Conservation (phyloP, 1,140 invertebrate genomes). For the Papilio polytes region DNA sequence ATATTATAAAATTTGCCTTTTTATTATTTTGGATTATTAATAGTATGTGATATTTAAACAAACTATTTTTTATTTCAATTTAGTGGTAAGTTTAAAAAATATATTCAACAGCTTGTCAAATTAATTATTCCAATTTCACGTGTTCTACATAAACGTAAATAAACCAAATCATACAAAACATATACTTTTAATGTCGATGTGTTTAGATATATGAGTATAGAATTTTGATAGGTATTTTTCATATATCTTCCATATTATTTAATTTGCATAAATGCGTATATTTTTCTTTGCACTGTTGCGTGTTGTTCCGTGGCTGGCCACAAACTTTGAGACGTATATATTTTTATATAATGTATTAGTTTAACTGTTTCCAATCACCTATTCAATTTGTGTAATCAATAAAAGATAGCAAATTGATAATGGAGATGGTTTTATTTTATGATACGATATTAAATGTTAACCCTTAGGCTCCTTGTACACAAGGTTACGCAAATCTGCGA, state of each 20-base stretch:
- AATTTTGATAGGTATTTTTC: background rate
- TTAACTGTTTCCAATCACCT: conserved; percentile 70
- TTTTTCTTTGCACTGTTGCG: conserved; percentile 42
- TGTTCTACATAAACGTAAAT: background rate
- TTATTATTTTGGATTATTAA: too few species aligned
- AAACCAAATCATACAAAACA: background rate
- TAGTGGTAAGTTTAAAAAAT: too few species aligned
- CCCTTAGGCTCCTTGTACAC: background rate
- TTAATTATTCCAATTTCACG: background rate
- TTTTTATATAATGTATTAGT: conserved; percentile 66
- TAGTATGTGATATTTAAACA: too few species aligned
- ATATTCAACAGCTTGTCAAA: background rate
- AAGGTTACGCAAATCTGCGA: too few species aligned
- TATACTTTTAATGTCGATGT: too few species aligned
- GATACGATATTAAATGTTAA: conserved; percentile 25
- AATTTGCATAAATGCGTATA: conserved; percentile 27
- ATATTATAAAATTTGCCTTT: background rate
- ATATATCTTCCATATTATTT: background rate
- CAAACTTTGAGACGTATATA: conserved; percentile 65
- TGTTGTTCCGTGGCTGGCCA: conserved; percentile 69
- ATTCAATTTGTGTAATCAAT: conserved; percentile 82
- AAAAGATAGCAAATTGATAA: conserved; percentile 80
- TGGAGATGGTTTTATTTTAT: conserved; percentile 54
- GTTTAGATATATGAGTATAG: background rate
- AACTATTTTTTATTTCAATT: too few species aligned